Percentiles rank a stretch among this genome's conserved stretches.
Conservation (phyloP, 2,888 invertebrate genomes). For the Cheilosia urbana region DNA sequence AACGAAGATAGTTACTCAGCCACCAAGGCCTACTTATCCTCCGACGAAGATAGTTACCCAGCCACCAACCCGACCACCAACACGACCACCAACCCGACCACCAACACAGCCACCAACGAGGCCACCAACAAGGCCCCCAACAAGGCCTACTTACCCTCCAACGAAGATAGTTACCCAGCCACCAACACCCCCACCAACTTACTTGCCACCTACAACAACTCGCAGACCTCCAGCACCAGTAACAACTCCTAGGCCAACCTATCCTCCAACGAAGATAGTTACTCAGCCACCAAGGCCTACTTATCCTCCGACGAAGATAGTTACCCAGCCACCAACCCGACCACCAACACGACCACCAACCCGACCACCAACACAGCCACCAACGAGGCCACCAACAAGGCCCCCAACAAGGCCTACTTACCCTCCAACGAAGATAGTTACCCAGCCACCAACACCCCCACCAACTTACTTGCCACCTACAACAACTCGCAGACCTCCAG, state of each 20-base stretch:
- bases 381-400: constrained; percentile 70
- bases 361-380: constrained; percentile 32
- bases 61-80: too few species aligned
- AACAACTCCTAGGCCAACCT: constrained; percentile 52
- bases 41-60: too few species aligned
- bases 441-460: constrained; percentile 29
- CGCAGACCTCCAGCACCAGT: constrained; percentile 29
- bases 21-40: too few species aligned
- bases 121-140: background rate
- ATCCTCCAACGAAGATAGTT: constrained; percentile 14
- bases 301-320: too few species aligned
- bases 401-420: constrained; percentile 24
- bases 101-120: constrained; percentile 1
- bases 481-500: constrained; percentile 56
- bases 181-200: constrained; percentile 26
- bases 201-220: constrained; percentile 40
- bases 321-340: constrained; percentile 5
- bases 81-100: too few species aligned
- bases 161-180: constrained; percentile 24
- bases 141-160: constrained; percentile 9
- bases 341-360: constrained; percentile 61
- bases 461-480: constrained; percentile 53
- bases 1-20: background rate
- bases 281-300: constrained; percentile 3
- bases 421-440: too few species aligned